These are phyloP conservation scores for Ammodytes dubius DNA, from an alignment of 2,113 vertebrate species.

Conservation along the genomic window DNA sequence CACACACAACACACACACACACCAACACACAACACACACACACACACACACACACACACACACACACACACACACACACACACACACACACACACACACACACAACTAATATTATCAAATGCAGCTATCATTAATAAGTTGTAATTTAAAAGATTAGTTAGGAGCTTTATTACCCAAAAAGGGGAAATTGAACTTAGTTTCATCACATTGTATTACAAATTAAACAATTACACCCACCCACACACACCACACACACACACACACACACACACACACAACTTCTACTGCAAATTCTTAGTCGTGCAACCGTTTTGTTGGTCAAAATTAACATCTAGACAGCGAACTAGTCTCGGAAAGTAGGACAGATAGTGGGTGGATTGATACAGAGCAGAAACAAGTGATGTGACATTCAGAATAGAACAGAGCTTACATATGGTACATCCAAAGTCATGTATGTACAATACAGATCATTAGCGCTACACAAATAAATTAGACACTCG, in stretches of 20 bases:
- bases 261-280: too few relatives aligned
- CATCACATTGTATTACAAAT: not conserved
- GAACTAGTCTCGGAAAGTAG: not conserved
- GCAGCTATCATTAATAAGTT: not conserved
- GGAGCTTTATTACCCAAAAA: not conserved
- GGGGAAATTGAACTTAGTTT: not conserved
- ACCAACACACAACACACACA: too few relatives aligned
- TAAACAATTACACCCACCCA: too few relatives aligned
- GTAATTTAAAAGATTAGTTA: not conserved
- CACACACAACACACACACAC: too few relatives aligned
- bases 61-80: too few relatives aligned
- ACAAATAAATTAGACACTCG: not conserved
- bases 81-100: not conserved
- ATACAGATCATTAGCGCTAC: too few relatives aligned
- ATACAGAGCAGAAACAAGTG: conserved; percentile 4
- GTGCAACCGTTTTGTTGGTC: not conserved
- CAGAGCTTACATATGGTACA: too few relatives aligned
- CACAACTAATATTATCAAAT: not conserved
- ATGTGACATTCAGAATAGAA: not conserved
- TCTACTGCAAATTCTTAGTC: too few relatives aligned
- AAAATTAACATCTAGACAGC: too few relatives aligned
- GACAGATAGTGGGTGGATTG: not conserved
- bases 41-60: too few relatives aligned
- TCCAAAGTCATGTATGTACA: not conserved
- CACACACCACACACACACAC: too few relatives aligned